phyloP scores from a whole-genome alignment of 2,888 invertebrate genomes.

The Entomobrya multifasciata region DNA sequence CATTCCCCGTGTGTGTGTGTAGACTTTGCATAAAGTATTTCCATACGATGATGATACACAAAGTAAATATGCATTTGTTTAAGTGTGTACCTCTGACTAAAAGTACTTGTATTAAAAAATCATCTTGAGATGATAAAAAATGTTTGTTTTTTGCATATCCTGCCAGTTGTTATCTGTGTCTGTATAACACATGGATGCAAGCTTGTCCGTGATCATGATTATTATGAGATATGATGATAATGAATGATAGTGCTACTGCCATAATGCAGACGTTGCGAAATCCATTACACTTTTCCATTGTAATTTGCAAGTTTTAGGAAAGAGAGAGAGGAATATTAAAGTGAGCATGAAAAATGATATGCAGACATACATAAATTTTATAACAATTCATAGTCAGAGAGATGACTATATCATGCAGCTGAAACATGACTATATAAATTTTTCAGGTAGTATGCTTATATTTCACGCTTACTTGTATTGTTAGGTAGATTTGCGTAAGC shows the following conservation, averaged over 20 bases:
- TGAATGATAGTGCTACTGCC: neutral
- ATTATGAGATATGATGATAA: slow-evolving; percentile 31
- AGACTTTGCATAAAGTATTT: neutral
- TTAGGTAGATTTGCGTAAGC: slow-evolving; percentile 38
- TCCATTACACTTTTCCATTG: slow-evolving; percentile 36
- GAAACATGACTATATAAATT: slow-evolving; percentile 15
- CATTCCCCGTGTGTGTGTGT: neutral
- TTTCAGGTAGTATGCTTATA: neutral
- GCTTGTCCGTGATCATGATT: slow-evolving; percentile 38
- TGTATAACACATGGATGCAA: slow-evolving; percentile 38
- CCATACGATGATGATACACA: too few species aligned
- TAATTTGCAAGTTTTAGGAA: slow-evolving; percentile 56
- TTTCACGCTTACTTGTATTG: slow-evolving; percentile 38
- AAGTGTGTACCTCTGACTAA: neutral
- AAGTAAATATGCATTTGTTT: slow-evolving; percentile 15
- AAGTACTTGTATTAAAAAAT: slow-evolving; percentile 18
- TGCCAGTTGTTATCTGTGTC: slow-evolving; percentile 24
- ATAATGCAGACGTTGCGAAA: slow-evolving; percentile 30
- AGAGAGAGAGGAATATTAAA: slow-evolving; percentile 10
- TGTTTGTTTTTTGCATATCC: slow-evolving; percentile 67
- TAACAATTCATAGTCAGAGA: too few species aligned
- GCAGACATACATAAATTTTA: neutral
- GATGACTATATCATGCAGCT: neutral
- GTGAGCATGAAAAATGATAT: too few species aligned
- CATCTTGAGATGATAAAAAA: slow-evolving; percentile 41